Percentiles rank a stretch among this genome's conserved stretches.
Conservation (phyloP, 2,888 invertebrate species). For the Nowickia ferox region DNA sequence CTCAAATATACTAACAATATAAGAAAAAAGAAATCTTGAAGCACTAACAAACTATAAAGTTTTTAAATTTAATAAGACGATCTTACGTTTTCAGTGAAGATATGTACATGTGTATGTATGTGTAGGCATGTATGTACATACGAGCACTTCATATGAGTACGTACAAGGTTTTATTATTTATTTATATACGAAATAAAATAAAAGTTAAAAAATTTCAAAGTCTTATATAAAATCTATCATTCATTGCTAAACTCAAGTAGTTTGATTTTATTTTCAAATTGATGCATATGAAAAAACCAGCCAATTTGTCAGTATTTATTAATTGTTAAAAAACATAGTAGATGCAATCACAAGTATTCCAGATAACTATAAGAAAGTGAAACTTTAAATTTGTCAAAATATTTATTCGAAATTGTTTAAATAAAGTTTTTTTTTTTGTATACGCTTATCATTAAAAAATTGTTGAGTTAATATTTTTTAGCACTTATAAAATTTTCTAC, state of each 20-base stretch:
- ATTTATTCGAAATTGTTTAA: neutral
- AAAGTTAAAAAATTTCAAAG: conserved; percentile 13
- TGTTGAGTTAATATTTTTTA: conserved; percentile 10
- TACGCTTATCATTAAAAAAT: neutral
- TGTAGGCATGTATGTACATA: neutral
- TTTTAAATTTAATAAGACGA: no score
- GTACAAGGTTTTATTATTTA: conserved; percentile 31
- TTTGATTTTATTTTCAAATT: conserved; percentile 39
- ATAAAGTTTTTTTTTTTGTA: neutral
- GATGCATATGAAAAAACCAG: conserved; percentile 37
- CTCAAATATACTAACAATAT: no score
- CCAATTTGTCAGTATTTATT: conserved; percentile 25
- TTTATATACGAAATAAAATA: neutral
- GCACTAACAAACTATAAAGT: no score
- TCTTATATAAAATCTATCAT: conserved; percentile 39
- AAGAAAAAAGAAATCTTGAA: no score
- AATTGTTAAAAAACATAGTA: conserved; percentile 2
- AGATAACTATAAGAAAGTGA: conserved; percentile 36
- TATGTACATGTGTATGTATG: neutral
- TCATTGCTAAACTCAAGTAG: conserved; percentile 57
- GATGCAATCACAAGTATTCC: neutral
- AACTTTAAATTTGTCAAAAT: conserved; percentile 20
- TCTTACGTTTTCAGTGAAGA: no score
- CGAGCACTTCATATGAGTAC: no score
- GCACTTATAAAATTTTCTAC: conserved; percentile 19